Percentiles rank a stretch among this genome's conserved stretches.
Evolutionary conservation across 1,140 invertebrate genomes (phyloP).

Genomic region (Hirudo medicinalis): DNA sequence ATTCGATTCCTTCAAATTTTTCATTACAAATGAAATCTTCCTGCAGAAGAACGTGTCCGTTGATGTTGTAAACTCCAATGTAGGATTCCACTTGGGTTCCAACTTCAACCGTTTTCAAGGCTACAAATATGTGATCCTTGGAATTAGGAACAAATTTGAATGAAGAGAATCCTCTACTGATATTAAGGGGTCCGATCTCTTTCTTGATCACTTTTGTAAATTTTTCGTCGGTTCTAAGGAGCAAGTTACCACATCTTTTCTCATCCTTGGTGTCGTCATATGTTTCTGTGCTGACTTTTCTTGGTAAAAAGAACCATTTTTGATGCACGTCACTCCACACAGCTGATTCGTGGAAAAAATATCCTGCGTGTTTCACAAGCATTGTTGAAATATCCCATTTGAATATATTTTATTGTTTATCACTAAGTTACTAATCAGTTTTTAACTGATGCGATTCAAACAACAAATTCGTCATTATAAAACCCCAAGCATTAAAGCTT

Average conservation of each 20-base stretch:
- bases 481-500: no score
- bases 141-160: slow-evolving; percentile 92
- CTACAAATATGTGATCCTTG: slow-evolving; percentile 72
- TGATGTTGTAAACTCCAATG: slow-evolving; percentile 65
- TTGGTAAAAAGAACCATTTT: slow-evolving; percentile 85
- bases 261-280: slow-evolving; percentile 88
- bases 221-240: slow-evolving; percentile 66
- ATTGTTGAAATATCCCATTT: no score
- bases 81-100: slow-evolving; percentile 76
- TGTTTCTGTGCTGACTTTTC: slow-evolving; percentile 66
- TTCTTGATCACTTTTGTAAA: slow-evolving; percentile 58
- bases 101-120: slow-evolving; percentile 84
- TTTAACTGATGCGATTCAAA: no score
- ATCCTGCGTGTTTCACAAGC: slow-evolving; percentile 48
- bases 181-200: slow-evolving; percentile 39
- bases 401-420: no score
- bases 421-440: no score
- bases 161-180: slow-evolving; percentile 86
- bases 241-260: slow-evolving; percentile 71
- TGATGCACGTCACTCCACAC: slow-evolving; percentile 70
- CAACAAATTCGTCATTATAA: no score
- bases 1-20: slow-evolving; percentile 96
- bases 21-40: slow-evolving; percentile 63
- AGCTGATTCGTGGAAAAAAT: slow-evolving; percentile 89
- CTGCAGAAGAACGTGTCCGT: slow-evolving; percentile 66